Percentiles rank a stretch among this genome's conserved stretches.
Evolutionary conservation across 2,888 invertebrate species (phyloP).

Genomic region (Synanthedon formicaeformis): DNA sequence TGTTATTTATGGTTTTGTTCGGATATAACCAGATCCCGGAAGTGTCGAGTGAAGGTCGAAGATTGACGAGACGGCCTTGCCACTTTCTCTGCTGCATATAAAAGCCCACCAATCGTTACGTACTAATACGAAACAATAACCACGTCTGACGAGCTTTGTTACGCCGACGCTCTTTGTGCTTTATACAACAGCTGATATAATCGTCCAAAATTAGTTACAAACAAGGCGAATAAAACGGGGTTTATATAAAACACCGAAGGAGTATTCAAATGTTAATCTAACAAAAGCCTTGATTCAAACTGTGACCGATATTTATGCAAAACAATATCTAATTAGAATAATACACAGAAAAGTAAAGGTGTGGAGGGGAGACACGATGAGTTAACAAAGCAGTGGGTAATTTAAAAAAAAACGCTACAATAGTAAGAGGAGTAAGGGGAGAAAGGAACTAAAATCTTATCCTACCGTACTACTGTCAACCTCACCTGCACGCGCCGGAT

Average conservation of each 20-base stretch:
- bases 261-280: constrained; percentile 37
- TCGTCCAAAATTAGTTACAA: constrained; percentile 32
- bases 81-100: constrained; percentile 53
- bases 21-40: constrained; percentile 40
- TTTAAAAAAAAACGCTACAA: too few species aligned
- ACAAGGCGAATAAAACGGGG: too few species aligned
- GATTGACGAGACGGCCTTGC: constrained; percentile 57
- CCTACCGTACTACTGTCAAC: too few species aligned
- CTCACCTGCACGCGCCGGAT: too few species aligned
- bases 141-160: constrained; percentile 32
- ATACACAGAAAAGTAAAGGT: too few species aligned
- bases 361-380: too few species aligned
- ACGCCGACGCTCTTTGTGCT: constrained; percentile 43
- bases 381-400: too few species aligned
- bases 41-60: constrained; percentile 51
- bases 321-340: too few species aligned
- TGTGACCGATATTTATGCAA: constrained; percentile 16
- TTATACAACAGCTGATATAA: constrained; percentile 56
- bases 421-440: too few species aligned
- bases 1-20: constrained; percentile 11
- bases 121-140: constrained; percentile 42
- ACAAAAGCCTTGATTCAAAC: constrained; percentile 49
- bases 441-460: too few species aligned
- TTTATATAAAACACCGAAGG: too few species aligned
- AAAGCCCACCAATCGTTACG: constrained; percentile 51